Percentiles rank a stretch among this genome's conserved stretches.
These are phyloP conservation scores for Nasua narica DNA, from an alignment of 2,797 vertebrate species.

Conservation along the genomic window DNA sequence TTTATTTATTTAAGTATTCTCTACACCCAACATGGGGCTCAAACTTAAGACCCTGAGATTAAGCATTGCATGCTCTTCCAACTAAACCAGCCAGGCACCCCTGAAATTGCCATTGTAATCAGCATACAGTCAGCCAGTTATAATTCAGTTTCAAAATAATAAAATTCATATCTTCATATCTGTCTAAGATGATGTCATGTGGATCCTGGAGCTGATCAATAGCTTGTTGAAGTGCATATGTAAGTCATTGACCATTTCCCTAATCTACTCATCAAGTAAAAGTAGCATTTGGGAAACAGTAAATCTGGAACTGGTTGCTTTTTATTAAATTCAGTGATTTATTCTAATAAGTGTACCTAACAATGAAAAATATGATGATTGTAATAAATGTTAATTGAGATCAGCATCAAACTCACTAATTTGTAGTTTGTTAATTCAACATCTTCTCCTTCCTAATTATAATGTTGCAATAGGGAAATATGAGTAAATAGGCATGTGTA, in stretches of 20 bases:
- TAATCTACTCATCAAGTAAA: neutral
- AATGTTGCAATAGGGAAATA: neutral
- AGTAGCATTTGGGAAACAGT: neutral
- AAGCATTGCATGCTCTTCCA: neutral
- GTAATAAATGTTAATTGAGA: neutral
- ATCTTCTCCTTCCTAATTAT: neutral
- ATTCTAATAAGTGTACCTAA: neutral
- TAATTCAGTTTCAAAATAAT: constrained; percentile 2
- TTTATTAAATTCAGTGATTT: neutral
- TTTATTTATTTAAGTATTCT: neutral
- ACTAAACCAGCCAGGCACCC: neutral
- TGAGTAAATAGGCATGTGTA: neutral
- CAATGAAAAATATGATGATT: neutral
- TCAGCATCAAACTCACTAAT: neutral
- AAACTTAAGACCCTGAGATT: neutral
- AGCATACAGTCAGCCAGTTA: neutral
- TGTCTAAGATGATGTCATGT: neutral
- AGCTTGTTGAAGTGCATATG: neutral
- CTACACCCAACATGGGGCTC: neutral
- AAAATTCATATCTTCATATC: neutral
- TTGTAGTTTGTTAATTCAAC: neutral
- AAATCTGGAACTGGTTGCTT: neutral
- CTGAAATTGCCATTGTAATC: neutral
- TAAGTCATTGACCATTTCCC: neutral
- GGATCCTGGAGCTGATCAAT: neutral